phyloP scores from a whole-genome alignment of 1,140 invertebrate genomes.

The Mylabris phalerata region DNA sequence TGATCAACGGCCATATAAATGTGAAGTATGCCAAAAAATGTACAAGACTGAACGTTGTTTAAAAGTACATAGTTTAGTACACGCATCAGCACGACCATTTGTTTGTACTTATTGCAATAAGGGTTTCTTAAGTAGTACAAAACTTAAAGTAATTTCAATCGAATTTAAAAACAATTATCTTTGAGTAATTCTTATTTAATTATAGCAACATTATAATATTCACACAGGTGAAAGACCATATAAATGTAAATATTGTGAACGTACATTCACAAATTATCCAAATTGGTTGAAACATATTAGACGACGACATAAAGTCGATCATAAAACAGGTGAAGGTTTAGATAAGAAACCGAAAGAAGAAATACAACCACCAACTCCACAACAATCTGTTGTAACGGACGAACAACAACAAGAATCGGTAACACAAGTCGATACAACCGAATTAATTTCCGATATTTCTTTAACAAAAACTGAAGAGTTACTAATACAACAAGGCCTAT shows the following conservation, averaged over 20 bases:
- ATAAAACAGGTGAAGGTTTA: constrained; percentile 45
- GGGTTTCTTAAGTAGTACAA: constrained; percentile 48
- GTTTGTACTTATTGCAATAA: constrained; percentile 46
- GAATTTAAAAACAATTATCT: background rate
- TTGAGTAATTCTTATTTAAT: constrained; percentile 11
- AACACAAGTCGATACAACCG: background rate
- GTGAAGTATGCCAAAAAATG: constrained; percentile 26
- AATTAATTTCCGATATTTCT: constrained; percentile 25
- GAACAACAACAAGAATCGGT: background rate
- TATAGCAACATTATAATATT: constrained; percentile 48
- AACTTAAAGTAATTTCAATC: constrained; percentile 41
- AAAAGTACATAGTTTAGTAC: constrained; percentile 46
- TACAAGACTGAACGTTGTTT: constrained; percentile 46
- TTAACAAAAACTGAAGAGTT: constrained; percentile 34
- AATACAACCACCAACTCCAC: constrained; percentile 3
- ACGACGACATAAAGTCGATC: constrained; percentile 48
- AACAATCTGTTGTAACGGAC: background rate
- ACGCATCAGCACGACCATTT: constrained; percentile 44
- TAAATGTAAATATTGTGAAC: constrained; percentile 50
- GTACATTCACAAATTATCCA: constrained; percentile 50
- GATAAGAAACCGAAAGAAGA: constrained; percentile 39
- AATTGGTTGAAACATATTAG: constrained; percentile 53
- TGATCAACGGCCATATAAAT: constrained; percentile 42
- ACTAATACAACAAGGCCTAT: constrained; percentile 28
- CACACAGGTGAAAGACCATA: constrained; percentile 49